Conservation (phyloP, 1,140 invertebrate species). For the Cecropterus lyciades region DNA sequence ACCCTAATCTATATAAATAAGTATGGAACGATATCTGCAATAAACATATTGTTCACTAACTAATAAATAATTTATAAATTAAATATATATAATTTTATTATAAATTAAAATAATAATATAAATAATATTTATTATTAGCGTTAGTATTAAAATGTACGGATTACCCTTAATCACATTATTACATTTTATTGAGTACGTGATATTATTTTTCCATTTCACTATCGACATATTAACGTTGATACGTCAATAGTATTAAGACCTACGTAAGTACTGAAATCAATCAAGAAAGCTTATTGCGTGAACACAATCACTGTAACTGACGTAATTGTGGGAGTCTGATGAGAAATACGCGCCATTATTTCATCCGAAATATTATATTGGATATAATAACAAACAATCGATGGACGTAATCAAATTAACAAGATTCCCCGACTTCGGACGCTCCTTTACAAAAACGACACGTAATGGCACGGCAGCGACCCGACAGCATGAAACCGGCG, state of each 20-base stretch:
- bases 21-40: not conserved
- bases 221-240: constrained; percentile 33
- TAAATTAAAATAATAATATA: too few relatives aligned
- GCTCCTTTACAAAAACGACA: too few relatives aligned
- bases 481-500: too few relatives aligned
- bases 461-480: too few relatives aligned
- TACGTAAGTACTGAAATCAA: constrained; percentile 1
- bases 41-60: not conserved
- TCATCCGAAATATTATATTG: constrained; percentile 9
- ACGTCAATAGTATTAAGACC: not conserved
- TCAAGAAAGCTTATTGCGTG: not conserved
- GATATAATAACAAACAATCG: constrained; percentile 49
- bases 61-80: too few relatives aligned
- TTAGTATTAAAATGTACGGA: not conserved
- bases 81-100: too few relatives aligned
- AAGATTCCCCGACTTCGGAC: constrained; percentile 52
- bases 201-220: constrained; percentile 2
- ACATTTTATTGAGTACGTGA: not conserved
- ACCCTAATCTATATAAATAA: too few relatives aligned
- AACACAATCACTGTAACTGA: constrained; percentile 5
- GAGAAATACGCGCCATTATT: constrained; percentile 11
- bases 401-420: constrained; percentile 62
- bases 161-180: not conserved
- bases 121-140: too few relatives aligned
- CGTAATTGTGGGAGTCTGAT: constrained; percentile 17